These are phyloP conservation scores for Pseudopodoces humilis DNA, from an alignment of 2,113 vertebrate genomes.

Conservation along the genomic window DNA sequence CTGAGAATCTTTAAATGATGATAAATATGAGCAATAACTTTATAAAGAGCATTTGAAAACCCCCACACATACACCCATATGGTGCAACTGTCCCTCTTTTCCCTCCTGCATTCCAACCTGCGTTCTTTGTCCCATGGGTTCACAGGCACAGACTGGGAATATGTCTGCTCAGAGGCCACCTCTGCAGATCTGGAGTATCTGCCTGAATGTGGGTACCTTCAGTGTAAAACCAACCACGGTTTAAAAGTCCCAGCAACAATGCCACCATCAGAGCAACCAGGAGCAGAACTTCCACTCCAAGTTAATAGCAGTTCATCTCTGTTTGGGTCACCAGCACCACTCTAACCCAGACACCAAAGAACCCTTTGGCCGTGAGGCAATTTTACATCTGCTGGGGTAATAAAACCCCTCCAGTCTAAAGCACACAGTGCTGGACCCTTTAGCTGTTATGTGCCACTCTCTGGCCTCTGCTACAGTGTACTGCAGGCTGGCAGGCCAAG, in stretches of 20 bases:
- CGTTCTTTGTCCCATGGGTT: neutral
- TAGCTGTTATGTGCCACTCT: neutral
- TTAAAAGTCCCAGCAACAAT: neutral
- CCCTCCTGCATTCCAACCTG: neutral
- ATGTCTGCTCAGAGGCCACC: too few species aligned
- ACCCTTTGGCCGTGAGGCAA: neutral
- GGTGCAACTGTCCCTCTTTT: neutral
- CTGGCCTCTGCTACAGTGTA: neutral
- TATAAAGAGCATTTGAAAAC: neutral
- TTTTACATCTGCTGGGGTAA: neutral
- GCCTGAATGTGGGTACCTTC: neutral
- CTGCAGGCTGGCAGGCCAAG: neutral
- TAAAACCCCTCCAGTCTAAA: neutral
- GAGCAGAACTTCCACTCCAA: neutral
- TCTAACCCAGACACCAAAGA: neutral
- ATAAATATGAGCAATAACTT: neutral
- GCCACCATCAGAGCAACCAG: neutral
- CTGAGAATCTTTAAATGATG: neutral
- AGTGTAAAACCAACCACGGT: neutral
- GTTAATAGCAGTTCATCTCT: neutral
- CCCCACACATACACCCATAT: fast-evolving
- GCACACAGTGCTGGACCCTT: neutral
- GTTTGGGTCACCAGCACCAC: neutral
- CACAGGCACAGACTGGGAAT: neutral
- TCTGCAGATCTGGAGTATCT: neutral